Evolutionary conservation across 2,113 vertebrate genomes (phyloP), one percentile per base, ranked within the genome.

Genomic region (Chaetorhynchus papuensis): DNA sequence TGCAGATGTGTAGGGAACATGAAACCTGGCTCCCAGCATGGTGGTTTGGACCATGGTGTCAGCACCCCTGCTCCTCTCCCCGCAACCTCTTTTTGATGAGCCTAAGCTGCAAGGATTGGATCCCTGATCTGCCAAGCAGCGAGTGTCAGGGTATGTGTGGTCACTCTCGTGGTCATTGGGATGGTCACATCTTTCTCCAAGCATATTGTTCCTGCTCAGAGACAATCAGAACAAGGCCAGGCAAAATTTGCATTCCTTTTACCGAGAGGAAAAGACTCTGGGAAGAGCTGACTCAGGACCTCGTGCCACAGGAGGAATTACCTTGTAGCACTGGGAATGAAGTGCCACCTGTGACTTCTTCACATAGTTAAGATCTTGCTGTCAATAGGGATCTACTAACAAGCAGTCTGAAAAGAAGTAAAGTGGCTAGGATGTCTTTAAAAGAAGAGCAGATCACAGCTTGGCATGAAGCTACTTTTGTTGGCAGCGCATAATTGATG

Each of bases 401-500:
- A 63, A 66, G n/a, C 66, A 74, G 54, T 2, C 59, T 74, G 69
- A 70, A 70, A 65, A 91, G 42, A 83, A 88, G 27, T n/a, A 23
- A 94, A 85, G 63, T 5, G 31, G 39, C 45, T 78, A 21, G 37
- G 64, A 64, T 31, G 47, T 28, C 85, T 94, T 63, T 42, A 80
- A 90, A 71, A 83, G 52, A 93, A 60, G 70, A 90, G 37, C 47
- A 89, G 52, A 92, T 90, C 85, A 21, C 76, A 92, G 76, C 56
- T 86, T 86, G 88, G 90, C 93, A 89, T 0, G 0, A 86, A 90
- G 64, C 68, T 95, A 39, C 72, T 83, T 90, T 47, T 59, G 75
- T 63, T 92, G 93, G 88, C 94, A 86, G 68, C 44, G 69, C 76
- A 90, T 95, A 94, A 95, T 74, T 94, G 93, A 95, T 90, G 71